Base-by-base conservation (phyloP, 2,113 vertebrate genomes). In the Oncorhynchus masou region DNA sequence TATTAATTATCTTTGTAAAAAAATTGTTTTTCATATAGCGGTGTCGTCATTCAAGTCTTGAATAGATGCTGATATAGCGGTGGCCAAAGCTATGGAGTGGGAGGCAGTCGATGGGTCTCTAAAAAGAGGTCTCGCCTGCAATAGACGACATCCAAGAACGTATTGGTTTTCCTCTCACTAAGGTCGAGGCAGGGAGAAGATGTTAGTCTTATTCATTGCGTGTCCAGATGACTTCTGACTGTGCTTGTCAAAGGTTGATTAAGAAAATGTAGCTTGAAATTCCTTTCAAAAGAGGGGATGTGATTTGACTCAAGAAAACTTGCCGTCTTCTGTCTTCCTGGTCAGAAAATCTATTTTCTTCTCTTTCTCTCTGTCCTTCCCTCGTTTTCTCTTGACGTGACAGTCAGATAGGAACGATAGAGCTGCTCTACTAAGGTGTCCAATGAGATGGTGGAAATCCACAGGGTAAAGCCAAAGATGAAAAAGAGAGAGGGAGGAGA, bases 371-470 rank as follows among this genome's bases (percentile, higher is more conserved):
- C 78, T 82, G 83, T 80, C 79, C 73, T 77, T 45, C 80, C 68
- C 73, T 31, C 75, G 22, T 15, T 74, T 24, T 24, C n/a, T 68
- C 75, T 71, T 79, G 84, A 88, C 81, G 82, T 71, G 81, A 73
- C 68, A 84, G 82, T 74, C 51, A 65, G 74, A 73, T 12, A 88
- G 90, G 91, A 89, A 90, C 87, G 82, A 91, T 84, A 59, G 78
- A 62, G 12, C 45, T 54, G 73, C 78, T 78, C 78, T 72, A 73
- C 78, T 5, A 79, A 76, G 65, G 51, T 76, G 74, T 83, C 79
- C 66, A 24, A 16, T 49, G 80, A 80, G 73, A 76, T 59, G 22
- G 34, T 49, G 65, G 34, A 82, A 60, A 57, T 68, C 25, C 71
- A 15, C 48, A 59, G 39, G 70, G 49, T 34, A 57, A 59, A 20